Base-by-base conservation (phyloP, 2,797 vertebrate genomes). In the Antrozous pallidus region DNA sequence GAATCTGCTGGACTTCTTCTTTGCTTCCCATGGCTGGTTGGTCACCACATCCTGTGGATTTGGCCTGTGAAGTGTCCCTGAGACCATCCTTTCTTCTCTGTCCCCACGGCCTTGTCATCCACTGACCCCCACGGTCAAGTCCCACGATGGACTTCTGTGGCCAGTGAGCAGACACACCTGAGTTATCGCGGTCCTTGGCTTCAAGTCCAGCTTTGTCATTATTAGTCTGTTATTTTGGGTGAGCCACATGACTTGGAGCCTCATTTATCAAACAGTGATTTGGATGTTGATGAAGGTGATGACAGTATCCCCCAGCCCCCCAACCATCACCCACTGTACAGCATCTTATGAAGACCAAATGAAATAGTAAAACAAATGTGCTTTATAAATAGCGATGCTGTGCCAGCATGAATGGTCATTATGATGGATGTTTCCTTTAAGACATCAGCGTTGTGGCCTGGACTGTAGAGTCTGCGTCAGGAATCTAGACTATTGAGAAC, bases 271-370 rank as follows among this genome's bases (percentile, higher is more conserved):
- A 26, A 8, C 2, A 42, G 70, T 8, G 38, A 58, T 22, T 45
- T 56, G 70, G 79, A 5, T 58, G 42, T 63, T 36, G 42, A 3
- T 40, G 40, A 11, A 33, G 40, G 33, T 16, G 36, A 70, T 14
- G 1, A 0, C 6, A 16, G 13, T 7, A 40, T 5, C 12, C 22
- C 42, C 9, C 0, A 0, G 13, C 28, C 31, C 22, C 38, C 5
- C 1, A 4, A 3, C 33, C 8, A 1, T 20, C 4, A 8, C 36
- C n/a, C n/a, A 0, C 56, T 36, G 17, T 22, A 4, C 17, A 2
- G 28, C 28, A 24, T 45, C 2, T 2, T 45, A 4, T 11, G 67
- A 84, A 87, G 63, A 40, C 26, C 58, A 6, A 24, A 7, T 9
- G 45, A n/a, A 77, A 10, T 8, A 3, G 56, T 20, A 28, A 26